phyloP scores from a whole-genome alignment of 2,113 vertebrate species.

The Silurus meridionalis region DNA sequence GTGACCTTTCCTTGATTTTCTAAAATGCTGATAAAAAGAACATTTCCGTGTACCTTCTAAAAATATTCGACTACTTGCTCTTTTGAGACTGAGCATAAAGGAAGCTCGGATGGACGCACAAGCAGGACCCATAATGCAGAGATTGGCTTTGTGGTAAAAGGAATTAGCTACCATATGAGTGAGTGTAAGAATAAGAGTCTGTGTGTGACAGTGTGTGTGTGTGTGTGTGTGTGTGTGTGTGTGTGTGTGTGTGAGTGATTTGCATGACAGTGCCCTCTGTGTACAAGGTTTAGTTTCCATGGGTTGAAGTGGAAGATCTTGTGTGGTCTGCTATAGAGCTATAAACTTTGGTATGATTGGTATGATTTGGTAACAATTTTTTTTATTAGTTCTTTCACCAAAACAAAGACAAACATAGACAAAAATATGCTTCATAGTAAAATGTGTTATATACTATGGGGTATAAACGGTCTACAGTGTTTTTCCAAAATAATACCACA shows the following conservation, averaged over 20 bases:
- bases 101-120: not conserved
- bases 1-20: not conserved
- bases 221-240: not conserved
- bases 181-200: not conserved
- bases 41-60: not conserved
- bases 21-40: not conserved
- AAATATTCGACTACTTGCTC: not conserved
- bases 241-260: not conserved
- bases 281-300: too few species aligned
- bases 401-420: not conserved
- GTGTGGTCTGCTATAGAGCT: too few species aligned
- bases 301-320: too few species aligned
- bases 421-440: not conserved
- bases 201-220: not conserved
- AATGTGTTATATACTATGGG: not conserved
- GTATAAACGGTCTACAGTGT: not conserved
- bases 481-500: not conserved
- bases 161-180: not conserved
- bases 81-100: too few species aligned
- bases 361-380: too few species aligned
- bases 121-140: not conserved
- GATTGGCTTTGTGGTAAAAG: not conserved
- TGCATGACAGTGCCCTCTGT: too few species aligned
- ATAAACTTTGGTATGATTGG: too few species aligned
- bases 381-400: not conserved